These are phyloP conservation scores for Sicus ferrugineus DNA, from an alignment of 2,888 invertebrate genomes.

Conservation along the genomic window DNA sequence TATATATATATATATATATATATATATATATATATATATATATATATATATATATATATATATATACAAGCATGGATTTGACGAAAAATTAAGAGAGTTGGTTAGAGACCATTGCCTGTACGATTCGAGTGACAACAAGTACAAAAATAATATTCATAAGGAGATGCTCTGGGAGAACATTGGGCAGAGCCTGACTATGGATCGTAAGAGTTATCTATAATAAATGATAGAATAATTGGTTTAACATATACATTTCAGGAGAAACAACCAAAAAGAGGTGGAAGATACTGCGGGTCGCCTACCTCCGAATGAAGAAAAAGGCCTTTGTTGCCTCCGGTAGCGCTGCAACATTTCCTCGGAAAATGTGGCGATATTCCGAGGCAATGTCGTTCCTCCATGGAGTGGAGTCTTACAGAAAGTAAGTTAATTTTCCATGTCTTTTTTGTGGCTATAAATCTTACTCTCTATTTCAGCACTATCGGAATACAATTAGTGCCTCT, in stretches of 20 bases:
- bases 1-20: too few species aligned
- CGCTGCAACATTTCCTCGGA: neutral
- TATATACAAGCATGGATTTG: neutral
- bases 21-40: too few species aligned
- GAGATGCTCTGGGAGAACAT: neutral
- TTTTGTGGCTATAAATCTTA: neutral
- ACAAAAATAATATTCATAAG: neutral
- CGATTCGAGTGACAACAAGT: neutral
- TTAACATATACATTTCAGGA: constrained; percentile 5
- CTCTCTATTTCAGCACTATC: neutral
- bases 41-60: too few species aligned
- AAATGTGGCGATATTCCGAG: constrained; percentile 1
- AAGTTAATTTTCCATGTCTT: neutral
- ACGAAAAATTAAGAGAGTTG: neutral
- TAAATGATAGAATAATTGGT: neutral
- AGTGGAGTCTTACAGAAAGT: neutral
- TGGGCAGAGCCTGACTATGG: neutral
- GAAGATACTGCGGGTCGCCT: neutral
- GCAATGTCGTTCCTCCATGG: neutral
- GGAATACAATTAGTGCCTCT: neutral
- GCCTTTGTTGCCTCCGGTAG: neutral
- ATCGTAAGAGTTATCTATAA: neutral
- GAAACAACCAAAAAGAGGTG: neutral
- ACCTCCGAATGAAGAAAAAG: neutral
- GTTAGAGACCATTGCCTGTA: neutral